A percentile compares a stretch with the other conserved stretches of the same genome.
These are phyloP conservation scores for Pseudopodoces humilis DNA, from an alignment of 2,113 vertebrate species.

Conservation along the genomic window DNA sequence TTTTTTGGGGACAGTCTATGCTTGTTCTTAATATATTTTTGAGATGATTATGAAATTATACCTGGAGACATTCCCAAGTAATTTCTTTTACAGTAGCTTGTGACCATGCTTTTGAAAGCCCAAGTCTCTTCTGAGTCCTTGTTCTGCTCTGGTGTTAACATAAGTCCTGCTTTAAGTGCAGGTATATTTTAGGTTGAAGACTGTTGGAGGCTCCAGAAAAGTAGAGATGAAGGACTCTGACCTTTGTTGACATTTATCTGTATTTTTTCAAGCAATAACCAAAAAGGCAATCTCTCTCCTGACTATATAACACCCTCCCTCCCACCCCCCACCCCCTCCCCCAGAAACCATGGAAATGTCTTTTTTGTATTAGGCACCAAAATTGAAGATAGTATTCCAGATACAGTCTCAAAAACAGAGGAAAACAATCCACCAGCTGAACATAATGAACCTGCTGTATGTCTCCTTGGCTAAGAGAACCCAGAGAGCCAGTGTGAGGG, in stretches of 20 bases:
- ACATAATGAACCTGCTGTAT: not conserved
- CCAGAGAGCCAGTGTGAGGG: not conserved
- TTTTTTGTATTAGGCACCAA: not conserved
- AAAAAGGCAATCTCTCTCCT: not conserved
- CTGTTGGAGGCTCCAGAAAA: not conserved
- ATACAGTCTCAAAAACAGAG: not conserved
- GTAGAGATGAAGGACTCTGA: not conserved
- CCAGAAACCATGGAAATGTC: not conserved
- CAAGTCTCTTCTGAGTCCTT: not conserved
- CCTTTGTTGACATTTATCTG: not conserved
- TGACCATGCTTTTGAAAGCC: not conserved
- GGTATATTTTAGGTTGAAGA: not conserved
- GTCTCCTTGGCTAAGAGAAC: not conserved
- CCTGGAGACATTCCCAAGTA: not conserved
- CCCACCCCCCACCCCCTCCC: accelerated
- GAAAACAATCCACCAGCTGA: not conserved
- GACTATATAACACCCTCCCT: not conserved
- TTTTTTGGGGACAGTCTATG: not conserved
- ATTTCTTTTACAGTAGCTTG: not conserved
- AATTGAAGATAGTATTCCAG: not conserved
- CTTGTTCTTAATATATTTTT: not conserved
- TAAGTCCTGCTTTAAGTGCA: not conserved
- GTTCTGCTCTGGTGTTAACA: not conserved
- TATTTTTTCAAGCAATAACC: not conserved
- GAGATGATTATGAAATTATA: not conserved